Base-by-base conservation (phyloP, 64 coral and sea anemone genomes). In the Dendrophyllia cribrosa region DNA sequence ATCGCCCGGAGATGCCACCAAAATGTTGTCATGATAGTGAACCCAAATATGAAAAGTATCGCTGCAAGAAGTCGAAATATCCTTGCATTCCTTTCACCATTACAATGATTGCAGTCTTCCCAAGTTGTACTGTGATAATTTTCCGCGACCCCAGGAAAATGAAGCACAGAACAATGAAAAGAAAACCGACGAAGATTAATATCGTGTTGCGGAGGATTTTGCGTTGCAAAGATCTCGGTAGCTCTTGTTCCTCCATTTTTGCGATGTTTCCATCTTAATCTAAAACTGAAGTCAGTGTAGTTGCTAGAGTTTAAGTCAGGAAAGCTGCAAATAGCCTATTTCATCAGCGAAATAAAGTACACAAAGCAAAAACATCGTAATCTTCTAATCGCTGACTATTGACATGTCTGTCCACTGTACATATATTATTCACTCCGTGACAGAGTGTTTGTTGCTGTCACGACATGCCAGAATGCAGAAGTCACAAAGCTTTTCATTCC, bases 81-180 rank as follows among this genome's bases (percentile, higher is more conserved):
- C 15, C 44, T 84, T 9, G 61, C 43, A 51, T 66, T 47, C 7
- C 67, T 84, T 20, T 20, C n/a, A 5, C 24, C 11, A 51, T 67
- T 3, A 23, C 80, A 84, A 24, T 84, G 14, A 13, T 7, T 19
- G 47, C 80, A 84, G 43, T 68, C 43, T 45, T 20, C 10, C 46
- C 44, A 9, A 19, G 17, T 84, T 23, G 21, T 19, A 46, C 21
- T n/a, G 7, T 84, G 80, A 50, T 67, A 65, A 23, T 43, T 64
- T 24, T 84, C 59, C n/a, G 80, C 80, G 44, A 84, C 19, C 67
- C 80, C 80, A 84, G 62, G 20, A 84, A 65, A 68, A 84, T 59
- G 62, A 84, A 84, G 19, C 80, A 84, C 9, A 84, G 15, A 21
- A 62, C n/a, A 4, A 84, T 68, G 19, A 84, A 47, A 47, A 67